These are phyloP conservation scores for Ormia ochracea DNA, from an alignment of 2,888 invertebrate genomes.

Conservation along the genomic window DNA sequence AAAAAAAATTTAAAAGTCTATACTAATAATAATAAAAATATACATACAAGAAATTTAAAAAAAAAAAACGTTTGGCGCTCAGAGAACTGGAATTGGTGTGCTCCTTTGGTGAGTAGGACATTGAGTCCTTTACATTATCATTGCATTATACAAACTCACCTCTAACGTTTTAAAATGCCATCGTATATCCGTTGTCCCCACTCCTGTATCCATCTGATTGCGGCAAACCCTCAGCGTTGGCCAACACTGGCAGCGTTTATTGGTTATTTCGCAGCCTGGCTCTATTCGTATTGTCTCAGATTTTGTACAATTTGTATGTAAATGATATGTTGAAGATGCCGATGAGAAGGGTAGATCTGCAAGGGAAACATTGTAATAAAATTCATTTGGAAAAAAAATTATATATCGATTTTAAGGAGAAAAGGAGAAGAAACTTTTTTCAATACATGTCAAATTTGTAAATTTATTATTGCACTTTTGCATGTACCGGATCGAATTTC, in stretches of 20 bases:
- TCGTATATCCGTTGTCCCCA: conserved; percentile 70
- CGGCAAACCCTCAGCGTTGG: conserved; percentile 74
- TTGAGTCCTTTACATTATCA: no score
- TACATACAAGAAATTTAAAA: no score
- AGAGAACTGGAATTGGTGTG: no score
- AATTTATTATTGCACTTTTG: no score
- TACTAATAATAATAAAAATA: no score
- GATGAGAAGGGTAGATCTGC: conserved; percentile 72
- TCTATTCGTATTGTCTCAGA: conserved; percentile 73
- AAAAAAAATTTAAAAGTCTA: no score
- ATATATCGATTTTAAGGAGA: neutral
- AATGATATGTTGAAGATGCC: conserved; percentile 65
- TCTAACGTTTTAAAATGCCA: conserved; percentile 76
- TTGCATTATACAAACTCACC: conserved; percentile 65
- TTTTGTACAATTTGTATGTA: conserved; percentile 74
- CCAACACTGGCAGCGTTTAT: conserved; percentile 77
- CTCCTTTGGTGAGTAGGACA: no score
- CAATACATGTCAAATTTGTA: no score
- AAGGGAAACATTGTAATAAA: conserved; percentile 40
- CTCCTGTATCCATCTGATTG: conserved; percentile 66
- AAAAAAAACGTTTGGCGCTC: no score
- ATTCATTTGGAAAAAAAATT: neutral
- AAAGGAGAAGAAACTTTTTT: no score
- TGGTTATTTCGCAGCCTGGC: conserved; percentile 77
- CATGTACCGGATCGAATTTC: no score